A percentile compares a stretch with the other conserved stretches of the same genome.
phyloP scores from a whole-genome alignment of 2,888 invertebrate genomes.

The Agapostemon virescens region DNA sequence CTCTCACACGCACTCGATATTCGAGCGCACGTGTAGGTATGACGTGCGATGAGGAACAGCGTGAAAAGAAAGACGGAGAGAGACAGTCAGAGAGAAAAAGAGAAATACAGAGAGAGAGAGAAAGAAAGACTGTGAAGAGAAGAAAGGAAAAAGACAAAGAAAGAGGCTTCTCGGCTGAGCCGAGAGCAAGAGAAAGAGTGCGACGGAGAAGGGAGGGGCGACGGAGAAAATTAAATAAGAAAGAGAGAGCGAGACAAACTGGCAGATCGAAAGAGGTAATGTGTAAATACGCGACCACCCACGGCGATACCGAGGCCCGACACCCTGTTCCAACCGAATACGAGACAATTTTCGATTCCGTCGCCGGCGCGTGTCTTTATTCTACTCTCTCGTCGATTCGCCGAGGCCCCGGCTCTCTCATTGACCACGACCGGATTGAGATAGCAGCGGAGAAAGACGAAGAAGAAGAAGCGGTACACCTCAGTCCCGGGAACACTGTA shows the following conservation, averaged over 20 bases:
- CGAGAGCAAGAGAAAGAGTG: neutral
- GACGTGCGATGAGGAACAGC: slow-evolving; percentile 21
- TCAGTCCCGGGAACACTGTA: neutral
- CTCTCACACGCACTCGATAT: slow-evolving; percentile 26
- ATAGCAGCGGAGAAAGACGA: neutral
- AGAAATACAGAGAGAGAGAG: neutral
- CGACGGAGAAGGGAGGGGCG: neutral
- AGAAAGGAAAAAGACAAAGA: neutral
- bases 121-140: neutral
- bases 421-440: slow-evolving; percentile 7
- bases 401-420: neutral
- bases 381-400: neutral
- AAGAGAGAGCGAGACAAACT: slow-evolving; percentile 51
- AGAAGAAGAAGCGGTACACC: neutral
- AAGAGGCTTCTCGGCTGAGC: neutral
- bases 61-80: slow-evolving; percentile 38
- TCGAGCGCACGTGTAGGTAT: slow-evolving; percentile 30
- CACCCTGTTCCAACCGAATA: slow-evolving; percentile 56
- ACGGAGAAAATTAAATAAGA: slow-evolving; percentile 51
- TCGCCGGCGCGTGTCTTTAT: slow-evolving; percentile 23
- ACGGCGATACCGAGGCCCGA: slow-evolving; percentile 64
- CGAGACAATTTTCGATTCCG: slow-evolving; percentile 57
- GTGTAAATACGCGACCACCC: slow-evolving; percentile 74
- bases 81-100: neutral
- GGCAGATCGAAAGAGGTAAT: slow-evolving; percentile 66